Conservation (phyloP, 2,113 vertebrate genomes). For the Syngnathus typhle region DNA sequence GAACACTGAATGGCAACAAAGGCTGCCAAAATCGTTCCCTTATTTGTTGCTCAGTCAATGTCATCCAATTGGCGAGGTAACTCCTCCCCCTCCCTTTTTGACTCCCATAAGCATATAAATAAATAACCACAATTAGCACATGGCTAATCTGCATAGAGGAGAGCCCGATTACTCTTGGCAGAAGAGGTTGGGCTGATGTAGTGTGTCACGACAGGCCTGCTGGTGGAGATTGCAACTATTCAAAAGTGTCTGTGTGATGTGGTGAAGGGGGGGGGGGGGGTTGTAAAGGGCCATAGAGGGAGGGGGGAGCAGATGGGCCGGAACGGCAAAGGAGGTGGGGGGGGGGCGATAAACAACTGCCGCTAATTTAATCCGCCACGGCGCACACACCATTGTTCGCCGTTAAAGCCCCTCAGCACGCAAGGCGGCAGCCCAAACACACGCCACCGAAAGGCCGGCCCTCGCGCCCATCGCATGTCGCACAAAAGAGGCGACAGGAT, state of each 20-base stretch:
- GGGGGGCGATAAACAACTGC: slow-evolving; percentile 72
- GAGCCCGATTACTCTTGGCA: slow-evolving; percentile 79
- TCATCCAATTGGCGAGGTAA: slow-evolving; percentile 52
- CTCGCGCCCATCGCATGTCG: background rate
- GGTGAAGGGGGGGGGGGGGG: slow-evolving; percentile 45
- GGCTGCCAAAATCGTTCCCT: slow-evolving; percentile 4
- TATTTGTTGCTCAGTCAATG: slow-evolving; percentile 47
- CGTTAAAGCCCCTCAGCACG: slow-evolving; percentile 50
- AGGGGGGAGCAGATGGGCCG: slow-evolving; percentile 78
- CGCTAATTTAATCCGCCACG: slow-evolving; percentile 68
- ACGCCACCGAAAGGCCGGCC: background rate
- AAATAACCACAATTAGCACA: slow-evolving; percentile 84
- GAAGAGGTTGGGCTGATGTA: slow-evolving; percentile 75
- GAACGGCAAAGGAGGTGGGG: background rate
- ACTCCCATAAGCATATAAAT: slow-evolving; percentile 65
- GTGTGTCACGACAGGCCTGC: slow-evolving; percentile 74
- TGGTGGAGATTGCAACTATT: slow-evolving; percentile 48
- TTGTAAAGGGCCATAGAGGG: slow-evolving; percentile 31
- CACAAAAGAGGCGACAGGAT: slow-evolving; percentile 5
- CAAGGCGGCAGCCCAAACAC: slow-evolving; percentile 32
- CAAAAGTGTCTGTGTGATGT: slow-evolving; percentile 28
- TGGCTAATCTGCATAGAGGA: slow-evolving; percentile 96
- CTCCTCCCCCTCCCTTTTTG: slow-evolving; percentile 21
- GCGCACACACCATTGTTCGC: slow-evolving; percentile 46
- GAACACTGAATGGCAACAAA: background rate